Conservation (phyloP, 2,797 vertebrate genomes). For the Crenichthys baileyi region DNA sequence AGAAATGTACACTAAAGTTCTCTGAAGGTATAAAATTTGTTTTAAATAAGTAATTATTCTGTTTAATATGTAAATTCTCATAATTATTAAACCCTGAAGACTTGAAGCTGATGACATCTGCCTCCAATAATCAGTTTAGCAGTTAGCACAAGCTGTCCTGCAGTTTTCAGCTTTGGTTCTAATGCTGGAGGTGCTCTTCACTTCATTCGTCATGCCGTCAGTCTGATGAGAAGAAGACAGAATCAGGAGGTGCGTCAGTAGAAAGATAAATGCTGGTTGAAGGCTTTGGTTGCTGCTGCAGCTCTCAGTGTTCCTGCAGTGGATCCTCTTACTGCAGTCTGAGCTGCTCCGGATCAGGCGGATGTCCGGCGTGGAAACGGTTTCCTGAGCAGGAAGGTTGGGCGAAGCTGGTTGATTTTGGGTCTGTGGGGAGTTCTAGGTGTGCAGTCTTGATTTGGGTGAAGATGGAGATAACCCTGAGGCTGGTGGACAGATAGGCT, state of each 20-base stretch:
- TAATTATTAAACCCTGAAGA: conserved; percentile 64
- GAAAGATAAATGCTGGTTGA: conserved; percentile 20
- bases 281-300: conserved; percentile 41
- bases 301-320: conserved; percentile 13
- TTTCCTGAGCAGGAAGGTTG: conserved; percentile 15
- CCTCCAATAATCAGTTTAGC: conserved; percentile 43
- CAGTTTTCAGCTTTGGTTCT: conserved; percentile 23
- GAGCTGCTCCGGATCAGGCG: conserved; percentile 2
- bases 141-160: conserved; percentile 63
- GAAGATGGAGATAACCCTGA: conserved; percentile 55
- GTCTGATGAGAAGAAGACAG: conserved; percentile 23
- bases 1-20: conserved; percentile 60
- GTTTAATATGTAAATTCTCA: conserved; percentile 47
- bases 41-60: conserved; percentile 68
- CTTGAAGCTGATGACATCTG: conserved; percentile 28
- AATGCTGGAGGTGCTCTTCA: conserved; percentile 13
- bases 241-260: neutral
- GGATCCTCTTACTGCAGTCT: too few species aligned
- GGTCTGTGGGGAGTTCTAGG: conserved; percentile 26
- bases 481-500: conserved; percentile 38
- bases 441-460: conserved; percentile 39
- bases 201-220: neutral
- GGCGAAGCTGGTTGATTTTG: neutral
- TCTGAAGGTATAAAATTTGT: conserved; percentile 68
- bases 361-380: conserved; percentile 13